Conservation (phyloP, 1,140 invertebrate genomes). For the Trissolcus basalis region DNA sequence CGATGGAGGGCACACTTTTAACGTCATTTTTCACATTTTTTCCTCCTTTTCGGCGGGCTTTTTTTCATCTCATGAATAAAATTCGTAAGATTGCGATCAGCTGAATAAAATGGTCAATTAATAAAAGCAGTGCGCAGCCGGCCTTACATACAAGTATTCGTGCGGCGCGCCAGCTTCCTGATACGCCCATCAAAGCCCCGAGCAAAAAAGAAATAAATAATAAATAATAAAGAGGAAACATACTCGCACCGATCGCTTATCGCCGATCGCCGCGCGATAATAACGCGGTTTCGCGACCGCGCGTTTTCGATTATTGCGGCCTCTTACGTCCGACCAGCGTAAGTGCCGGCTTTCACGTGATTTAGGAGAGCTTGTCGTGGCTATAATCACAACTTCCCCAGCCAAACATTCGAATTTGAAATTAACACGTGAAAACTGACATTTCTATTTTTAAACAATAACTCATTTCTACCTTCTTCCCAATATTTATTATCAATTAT, state of each 20-base stretch:
- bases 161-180: constrained; percentile 15
- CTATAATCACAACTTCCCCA: constrained; percentile 12
- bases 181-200: constrained; percentile 5
- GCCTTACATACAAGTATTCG: too few relatives aligned
- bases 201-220: constrained; percentile 13
- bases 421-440: constrained; percentile 1
- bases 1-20: too few relatives aligned
- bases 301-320: constrained; percentile 36
- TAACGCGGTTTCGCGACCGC: constrained; percentile 16
- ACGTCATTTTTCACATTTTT: too few relatives aligned
- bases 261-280: constrained; percentile 23
- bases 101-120: constrained; percentile 40
- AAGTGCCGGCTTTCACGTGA: constrained; percentile 44
- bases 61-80: too few relatives aligned
- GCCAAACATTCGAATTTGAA: too few relatives aligned
- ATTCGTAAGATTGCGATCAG: constrained; percentile 33
- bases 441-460: neutral
- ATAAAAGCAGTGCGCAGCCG: constrained; percentile 27
- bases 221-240: constrained; percentile 22
- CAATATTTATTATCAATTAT: too few relatives aligned
- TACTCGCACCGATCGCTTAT: constrained; percentile 16
- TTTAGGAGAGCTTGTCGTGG: constrained; percentile 35
- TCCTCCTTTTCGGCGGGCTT: too few relatives aligned
- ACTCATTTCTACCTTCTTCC: too few relatives aligned
- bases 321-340: constrained; percentile 22